Conservation (phyloP, 30 jellyfish, hydroid and myxozoan species). For the Rhopilema esculentum region DNA sequence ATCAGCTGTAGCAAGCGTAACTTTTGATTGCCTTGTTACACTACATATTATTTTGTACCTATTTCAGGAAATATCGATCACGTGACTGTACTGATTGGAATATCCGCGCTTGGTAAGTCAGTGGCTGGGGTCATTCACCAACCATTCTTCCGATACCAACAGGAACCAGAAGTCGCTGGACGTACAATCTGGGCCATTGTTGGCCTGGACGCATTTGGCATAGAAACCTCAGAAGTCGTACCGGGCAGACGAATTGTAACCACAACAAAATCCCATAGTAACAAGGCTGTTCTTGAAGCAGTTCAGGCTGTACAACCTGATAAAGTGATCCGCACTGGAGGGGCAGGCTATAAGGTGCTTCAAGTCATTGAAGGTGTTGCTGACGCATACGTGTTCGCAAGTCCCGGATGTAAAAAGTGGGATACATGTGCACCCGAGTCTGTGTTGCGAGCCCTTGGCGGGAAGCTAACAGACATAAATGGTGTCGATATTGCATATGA, state of each 20-base stretch:
- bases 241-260: constrained; percentile 85
- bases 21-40: background rate
- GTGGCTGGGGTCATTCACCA: constrained; percentile 98
- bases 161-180: constrained; percentile 63
- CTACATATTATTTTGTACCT: too few relatives aligned
- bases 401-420: constrained; percentile 98
- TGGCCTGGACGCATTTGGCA: constrained; percentile 92
- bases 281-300: constrained; percentile 79
- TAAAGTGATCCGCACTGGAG: constrained; percentile 87
- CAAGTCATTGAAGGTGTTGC: constrained; percentile 96
- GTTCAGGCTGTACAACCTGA: constrained; percentile 84
- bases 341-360: constrained; percentile 87
- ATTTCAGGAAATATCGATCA: constrained; percentile 86
- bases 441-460: constrained; percentile 89
- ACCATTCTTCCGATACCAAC: constrained; percentile 73
- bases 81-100: constrained; percentile 95
- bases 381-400: constrained; percentile 94
- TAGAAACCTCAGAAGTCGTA: constrained; percentile 38
- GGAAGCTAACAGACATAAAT: constrained; percentile 80
- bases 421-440: constrained; percentile 99
- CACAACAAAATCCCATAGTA: constrained; percentile 93
- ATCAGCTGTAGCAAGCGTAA: background rate
- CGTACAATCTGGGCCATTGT: constrained; percentile 96
- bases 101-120: constrained; percentile 96
- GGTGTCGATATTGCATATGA: constrained; percentile 80